A percentile compares a stretch with the other conserved stretches of the same genome.
Conservation (phyloP, 2,797 vertebrate genomes). For the Melopsittacus undulatus region DNA sequence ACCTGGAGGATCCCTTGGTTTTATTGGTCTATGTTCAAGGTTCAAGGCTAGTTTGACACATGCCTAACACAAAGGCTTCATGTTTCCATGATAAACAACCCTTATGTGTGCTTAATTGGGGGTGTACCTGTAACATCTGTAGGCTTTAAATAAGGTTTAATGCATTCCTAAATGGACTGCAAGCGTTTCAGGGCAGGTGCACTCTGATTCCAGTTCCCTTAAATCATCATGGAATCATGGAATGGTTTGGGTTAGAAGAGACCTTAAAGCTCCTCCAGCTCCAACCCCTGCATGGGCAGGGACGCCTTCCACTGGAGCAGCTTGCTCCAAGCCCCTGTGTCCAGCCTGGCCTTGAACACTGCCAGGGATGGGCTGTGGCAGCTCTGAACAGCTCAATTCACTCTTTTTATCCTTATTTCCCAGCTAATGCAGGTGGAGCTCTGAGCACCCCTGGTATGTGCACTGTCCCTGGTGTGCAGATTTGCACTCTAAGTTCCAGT, state of each 20-base stretch:
- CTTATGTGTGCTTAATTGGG: not conserved
- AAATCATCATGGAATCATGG: not conserved
- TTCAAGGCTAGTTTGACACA: not conserved
- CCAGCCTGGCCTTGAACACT: not conserved
- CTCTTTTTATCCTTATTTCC: not conserved
- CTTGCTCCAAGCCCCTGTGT: not conserved
- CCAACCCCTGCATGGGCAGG: not conserved
- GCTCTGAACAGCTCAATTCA: not conserved
- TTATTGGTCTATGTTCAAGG: not conserved
- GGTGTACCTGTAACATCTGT: rapidly evolving
- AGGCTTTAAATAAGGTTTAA: not conserved
- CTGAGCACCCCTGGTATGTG: rapidly evolving
- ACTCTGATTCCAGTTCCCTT: not conserved
- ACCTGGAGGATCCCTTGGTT: not conserved
- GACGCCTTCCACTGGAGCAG: not conserved
- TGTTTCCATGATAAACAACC: rapidly evolving
- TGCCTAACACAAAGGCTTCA: rapidly evolving
- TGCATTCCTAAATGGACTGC: not conserved
- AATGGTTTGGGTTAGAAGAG: not conserved
- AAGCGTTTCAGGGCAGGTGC: not conserved
- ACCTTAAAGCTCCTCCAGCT: not conserved
- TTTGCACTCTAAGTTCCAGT: not conserved
- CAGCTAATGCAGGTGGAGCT: not conserved
- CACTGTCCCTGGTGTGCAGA: not conserved
- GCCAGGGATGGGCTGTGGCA: not conserved